Base-by-base conservation (phyloP, 2,797 vertebrate species). In the Crypturellus tataupa region DNA sequence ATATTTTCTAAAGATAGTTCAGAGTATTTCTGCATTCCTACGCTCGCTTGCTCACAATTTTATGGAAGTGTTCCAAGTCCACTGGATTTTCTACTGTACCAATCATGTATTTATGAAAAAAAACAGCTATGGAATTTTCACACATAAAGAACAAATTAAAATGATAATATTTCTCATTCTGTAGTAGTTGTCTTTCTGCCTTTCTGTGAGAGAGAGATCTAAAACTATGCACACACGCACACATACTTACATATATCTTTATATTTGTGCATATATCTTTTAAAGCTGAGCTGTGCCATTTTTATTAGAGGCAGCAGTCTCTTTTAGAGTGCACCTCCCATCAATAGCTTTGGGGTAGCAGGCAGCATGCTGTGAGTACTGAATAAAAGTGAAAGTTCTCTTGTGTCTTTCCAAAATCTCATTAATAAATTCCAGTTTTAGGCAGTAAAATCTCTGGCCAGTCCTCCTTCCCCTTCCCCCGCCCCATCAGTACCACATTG, bases 311-410 rank as follows among this genome's bases (percentile, higher is more conserved):
- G 53, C 68, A 68, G 40, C 39, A 80, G 58, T 56, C 80, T 94
- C 86, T 33, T 72, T 72, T 46, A n/a, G n/a, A 64, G 5, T 49
- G 18, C 33, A 78, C 39, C 55, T 92, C 60, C 89, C 17, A 47
- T 94, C 60, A 80, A 4, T 89, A 94, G 59, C 76, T 95, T 89
- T 85, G 51, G 51, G 39, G 63, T 81, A 49, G 21, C 65, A 94
- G 80, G 68, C 79, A 75, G 46, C 24, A 35, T 0, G 0, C 37
- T 39, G 8, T 83, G 9, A 89, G 21, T 13, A 39, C 21, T 59
- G 35, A 78, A 73, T 82, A 33, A 72, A 65, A 94, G 23, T 64
- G 6, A 10, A 55, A 39, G 23, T 69, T 79, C 21, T 71, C 47
- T 62, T 87, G 35, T 64, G 40, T 67, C 53, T 72, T 65, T 80